Conservation (phyloP, 2,888 invertebrate genomes). For the Caenorhabditis virilis region DNA sequence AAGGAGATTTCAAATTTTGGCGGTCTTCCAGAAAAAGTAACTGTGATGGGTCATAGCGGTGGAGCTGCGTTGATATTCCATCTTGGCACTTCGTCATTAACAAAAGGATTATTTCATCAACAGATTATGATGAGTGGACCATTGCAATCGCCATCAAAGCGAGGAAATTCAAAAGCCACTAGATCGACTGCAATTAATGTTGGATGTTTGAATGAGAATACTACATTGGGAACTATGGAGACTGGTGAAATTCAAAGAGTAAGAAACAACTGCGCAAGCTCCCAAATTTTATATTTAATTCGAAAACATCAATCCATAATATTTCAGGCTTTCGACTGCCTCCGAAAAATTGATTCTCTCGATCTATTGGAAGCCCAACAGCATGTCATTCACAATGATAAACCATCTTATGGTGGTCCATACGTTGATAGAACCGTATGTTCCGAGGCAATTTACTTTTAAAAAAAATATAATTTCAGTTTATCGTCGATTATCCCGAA, state of each 20-base stretch:
- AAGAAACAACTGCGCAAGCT: not conserved
- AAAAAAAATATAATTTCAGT: no score
- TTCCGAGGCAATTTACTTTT: no score
- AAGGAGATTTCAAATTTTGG: slow-evolving; percentile 32
- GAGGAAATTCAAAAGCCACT: slow-evolving; percentile 12
- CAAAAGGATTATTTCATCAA: slow-evolving; percentile 18
- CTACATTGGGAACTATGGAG: not conserved
- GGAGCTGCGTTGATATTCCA: slow-evolving; percentile 4
- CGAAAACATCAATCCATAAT: no score
- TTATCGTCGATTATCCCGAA: slow-evolving; percentile 16
- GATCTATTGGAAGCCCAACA: slow-evolving; percentile 7
- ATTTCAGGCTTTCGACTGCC: slow-evolving; percentile 6
- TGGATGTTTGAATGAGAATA: slow-evolving; percentile 8
- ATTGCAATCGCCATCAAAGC: not conserved
- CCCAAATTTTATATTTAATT: no score
- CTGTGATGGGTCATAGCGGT: slow-evolving; percentile 40
- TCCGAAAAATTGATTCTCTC: slow-evolving; percentile 4
- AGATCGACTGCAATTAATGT: slow-evolving; percentile 3
- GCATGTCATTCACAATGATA: slow-evolving; percentile 4
- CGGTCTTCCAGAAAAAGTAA: slow-evolving; percentile 25
- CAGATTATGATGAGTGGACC: slow-evolving; percentile 29
- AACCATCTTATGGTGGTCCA: slow-evolving; percentile 12
- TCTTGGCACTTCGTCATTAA: slow-evolving; percentile 8
- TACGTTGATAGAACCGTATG: slow-evolving; percentile 12
- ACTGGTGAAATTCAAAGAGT: not conserved